Base-by-base conservation (phyloP, 2,797 vertebrate species). In the Sciaenops ocellatus region DNA sequence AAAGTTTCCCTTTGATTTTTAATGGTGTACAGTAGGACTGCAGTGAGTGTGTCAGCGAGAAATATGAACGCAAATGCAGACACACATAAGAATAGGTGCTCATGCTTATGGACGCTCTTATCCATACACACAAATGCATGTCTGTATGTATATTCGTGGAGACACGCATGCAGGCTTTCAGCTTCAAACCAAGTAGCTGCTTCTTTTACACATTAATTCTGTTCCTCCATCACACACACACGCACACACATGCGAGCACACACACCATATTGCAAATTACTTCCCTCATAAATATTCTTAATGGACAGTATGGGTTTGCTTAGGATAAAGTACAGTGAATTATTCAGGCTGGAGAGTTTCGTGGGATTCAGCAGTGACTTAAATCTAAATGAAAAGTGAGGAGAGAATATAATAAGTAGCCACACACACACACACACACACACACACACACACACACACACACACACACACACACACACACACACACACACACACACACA, bases 1-100 rank as follows among this genome's bases (percentile, higher is more conserved):
- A 81, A 69, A 79, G 69, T 79, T 85, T 66, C 68, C 54, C 72
- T 87, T 89, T 91, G 85, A 89, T 76, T 85, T 38, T 76, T 63
- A 61, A 70, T 76, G 60, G 69, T 72, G 74, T 79, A 74, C 73
- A 85, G 69, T 84, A 69, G 54, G 77, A 68, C 47, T 59, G 50
- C 52, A 24, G 52, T 75, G 59, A 74, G 66, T n/a, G 59, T 69
- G 69, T 84, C 67, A 56, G 47, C 22, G 64, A 78, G 68, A 54
- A 42, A 34, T 51, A 16, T 38, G 41, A 65, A 56, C 3, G 3
- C 17, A 65, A 70, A 74, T 38, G n/a, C 48, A 61, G n/a, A n/a
- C 41, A 65, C 13, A 16, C 28, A 5, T 12, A 44, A 62, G n/a
- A 57, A 65, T 47, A 69, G 17, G 46, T 41, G 34, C 34, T 46